Conservation (phyloP, 2,888 invertebrate species). For the Empis stercorea region DNA sequence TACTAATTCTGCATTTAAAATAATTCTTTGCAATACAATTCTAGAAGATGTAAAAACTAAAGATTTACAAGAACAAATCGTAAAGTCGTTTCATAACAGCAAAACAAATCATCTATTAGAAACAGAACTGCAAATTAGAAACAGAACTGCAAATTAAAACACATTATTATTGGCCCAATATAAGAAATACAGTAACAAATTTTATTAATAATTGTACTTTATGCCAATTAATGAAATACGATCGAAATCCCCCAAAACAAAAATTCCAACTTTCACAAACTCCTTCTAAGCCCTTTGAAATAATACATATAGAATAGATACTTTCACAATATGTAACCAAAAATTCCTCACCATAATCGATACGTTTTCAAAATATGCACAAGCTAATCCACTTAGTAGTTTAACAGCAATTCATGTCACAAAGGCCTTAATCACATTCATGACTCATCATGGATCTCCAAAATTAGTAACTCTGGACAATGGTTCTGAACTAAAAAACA, state of each 20-base stretch:
- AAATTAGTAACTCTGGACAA: not conserved
- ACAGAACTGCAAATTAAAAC: too few species aligned
- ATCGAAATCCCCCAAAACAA: not conserved
- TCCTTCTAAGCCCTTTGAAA: not conserved
- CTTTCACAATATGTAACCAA: not conserved
- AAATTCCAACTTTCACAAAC: not conserved
- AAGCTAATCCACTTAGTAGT: not conserved
- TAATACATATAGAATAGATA: not conserved
- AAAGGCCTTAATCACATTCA: not conserved
- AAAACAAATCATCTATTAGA: too few species aligned
- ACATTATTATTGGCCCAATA: too few species aligned
- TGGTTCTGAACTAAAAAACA: not conserved
- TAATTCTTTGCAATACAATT: not conserved
- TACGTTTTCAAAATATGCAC: not conserved
- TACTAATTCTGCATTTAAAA: not conserved
- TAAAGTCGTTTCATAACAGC: not conserved
- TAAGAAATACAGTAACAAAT: too few species aligned
- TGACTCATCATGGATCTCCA: not conserved
- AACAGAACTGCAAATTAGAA: too few species aligned
- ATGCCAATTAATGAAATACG: not conserved
- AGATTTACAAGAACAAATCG: not conserved
- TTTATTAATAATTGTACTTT: too few species aligned
- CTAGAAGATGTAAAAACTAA: not conserved
- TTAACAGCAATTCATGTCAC: not conserved
- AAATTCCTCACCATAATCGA: not conserved